Evolutionary conservation across 2,113 vertebrate species (phyloP), one percentile per base, ranked within the genome.

Genomic region (Coreoperca whiteheadi): DNA sequence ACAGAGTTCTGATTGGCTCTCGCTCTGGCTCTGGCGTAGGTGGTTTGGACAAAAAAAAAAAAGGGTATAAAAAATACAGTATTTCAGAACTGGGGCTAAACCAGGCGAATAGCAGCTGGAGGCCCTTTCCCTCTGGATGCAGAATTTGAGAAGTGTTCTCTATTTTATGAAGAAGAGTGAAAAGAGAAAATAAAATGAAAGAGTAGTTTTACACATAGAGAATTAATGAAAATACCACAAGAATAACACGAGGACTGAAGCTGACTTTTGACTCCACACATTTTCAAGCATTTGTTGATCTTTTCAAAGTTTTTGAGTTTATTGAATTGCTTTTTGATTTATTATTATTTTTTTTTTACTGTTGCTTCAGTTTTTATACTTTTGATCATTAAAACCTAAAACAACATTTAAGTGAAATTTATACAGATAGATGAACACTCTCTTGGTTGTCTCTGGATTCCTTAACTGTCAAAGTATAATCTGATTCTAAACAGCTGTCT

Each of bases 161-260:
- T 54, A 16, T 70, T 69, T 86, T 1, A 81, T 78, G 37, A 66
- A 28, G 59, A 50, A n/a, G 23, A 72, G 54, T 34, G 20, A 68
- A 46, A 10, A 37, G 21, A 61, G 9, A 56, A 76, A 66, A 30
- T 21, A 15, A 23, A 82, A 43, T 43, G 23, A 66, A 75, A 63
- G 23, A 51, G 39, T n/a, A 59, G 23, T 37, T 66, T 64, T 16
- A 23, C 30, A 57, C 16, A 30, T 15, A 23, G 9, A 56, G 43
- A 65, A 37, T 74, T 6, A 56, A 66, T 28, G 12, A 74, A 51
- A 50, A 57, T 28, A 73, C 15, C 20, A 61, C 18, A 30, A 30
- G 23, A 59, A 64, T n/a, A 79, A 50, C 25, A 57, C 67, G 14
- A 59, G 5, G 6, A 6, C 25, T 15, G 20, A n/a, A 48, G 5